These are phyloP conservation scores for Dendrolimus houi DNA, from an alignment of 2,888 invertebrate genomes.

Conservation along the genomic window DNA sequence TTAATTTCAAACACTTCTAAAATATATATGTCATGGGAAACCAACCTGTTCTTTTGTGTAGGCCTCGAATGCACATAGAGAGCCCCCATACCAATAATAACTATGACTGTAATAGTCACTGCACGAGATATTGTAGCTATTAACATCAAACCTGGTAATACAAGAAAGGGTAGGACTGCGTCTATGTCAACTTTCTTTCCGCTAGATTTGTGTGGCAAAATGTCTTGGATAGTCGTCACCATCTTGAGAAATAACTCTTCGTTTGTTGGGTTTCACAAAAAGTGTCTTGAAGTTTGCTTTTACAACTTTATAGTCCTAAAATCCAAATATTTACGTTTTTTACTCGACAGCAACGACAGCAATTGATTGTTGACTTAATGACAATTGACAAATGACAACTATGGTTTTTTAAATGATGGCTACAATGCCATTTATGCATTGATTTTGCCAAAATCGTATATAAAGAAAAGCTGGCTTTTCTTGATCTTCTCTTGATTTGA, in stretches of 20 bases:
- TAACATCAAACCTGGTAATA: constrained; percentile 50
- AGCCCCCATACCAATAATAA: constrained; percentile 57
- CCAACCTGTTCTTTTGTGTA: constrained; percentile 60
- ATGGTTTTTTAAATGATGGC: no score
- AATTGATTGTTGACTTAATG: no score
- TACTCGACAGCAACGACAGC: no score
- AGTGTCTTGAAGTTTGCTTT: no score
- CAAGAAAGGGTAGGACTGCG: constrained; percentile 52
- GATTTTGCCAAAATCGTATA: no score
- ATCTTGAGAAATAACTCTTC: constrained; percentile 17
- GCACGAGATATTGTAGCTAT: constrained; percentile 49
- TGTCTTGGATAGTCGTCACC: constrained; percentile 47
- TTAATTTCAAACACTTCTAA: no score
- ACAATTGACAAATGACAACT: no score
- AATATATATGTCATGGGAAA: neutral
- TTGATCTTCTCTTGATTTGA: no score
- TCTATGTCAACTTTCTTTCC: constrained; percentile 53
- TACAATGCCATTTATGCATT: no score
- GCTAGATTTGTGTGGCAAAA: constrained; percentile 32
- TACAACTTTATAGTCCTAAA: no score
- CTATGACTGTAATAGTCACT: constrained; percentile 52
- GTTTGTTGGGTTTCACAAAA: constrained; percentile 1
- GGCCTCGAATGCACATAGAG: constrained; percentile 60
- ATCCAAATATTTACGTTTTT: no score
- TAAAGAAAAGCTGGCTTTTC: no score